Conservation (phyloP, 2,797 vertebrate species). For the Hippoglossus hippoglossus region DNA sequence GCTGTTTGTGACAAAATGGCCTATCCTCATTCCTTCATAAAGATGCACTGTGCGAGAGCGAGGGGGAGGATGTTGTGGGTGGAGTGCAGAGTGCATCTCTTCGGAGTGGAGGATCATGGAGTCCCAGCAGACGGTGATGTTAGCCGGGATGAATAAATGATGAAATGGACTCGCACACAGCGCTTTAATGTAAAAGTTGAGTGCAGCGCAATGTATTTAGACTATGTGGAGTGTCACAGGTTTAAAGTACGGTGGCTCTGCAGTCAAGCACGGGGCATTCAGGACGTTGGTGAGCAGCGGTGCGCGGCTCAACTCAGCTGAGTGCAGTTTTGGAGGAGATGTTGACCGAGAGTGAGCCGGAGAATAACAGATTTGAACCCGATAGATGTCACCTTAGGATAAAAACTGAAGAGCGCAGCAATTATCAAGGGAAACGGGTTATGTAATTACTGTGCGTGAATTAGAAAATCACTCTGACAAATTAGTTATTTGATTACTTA, state of each 20-base stretch:
- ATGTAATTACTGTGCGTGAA: neutral
- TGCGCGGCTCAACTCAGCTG: slow-evolving; percentile 1
- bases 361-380: neutral
- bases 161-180: slow-evolving; percentile 63
- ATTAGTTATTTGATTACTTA: slow-evolving; percentile 1
- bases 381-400: neutral
- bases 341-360: neutral
- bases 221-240: slow-evolving; percentile 38
- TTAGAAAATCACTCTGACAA: neutral
- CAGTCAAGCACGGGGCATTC: slow-evolving; percentile 23
- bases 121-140: slow-evolving; percentile 68
- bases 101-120: slow-evolving; percentile 70
- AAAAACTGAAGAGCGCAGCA: neutral
- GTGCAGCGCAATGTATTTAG: slow-evolving; percentile 50
- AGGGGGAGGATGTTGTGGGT: slow-evolving; percentile 33
- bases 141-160: slow-evolving; percentile 78
- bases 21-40: slow-evolving; percentile 68
- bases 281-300: slow-evolving; percentile 14
- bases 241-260: slow-evolving; percentile 34
- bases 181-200: slow-evolving; percentile 70
- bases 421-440: slow-evolving; percentile 1
- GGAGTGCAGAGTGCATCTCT: slow-evolving; percentile 64
- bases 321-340: slow-evolving; percentile 7
- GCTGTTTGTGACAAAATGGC: slow-evolving; percentile 72
- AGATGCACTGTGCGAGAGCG: slow-evolving; percentile 65